These are phyloP conservation scores for Molossus molossus DNA, from an alignment of 2,797 vertebrate genomes.

Conservation along the genomic window DNA sequence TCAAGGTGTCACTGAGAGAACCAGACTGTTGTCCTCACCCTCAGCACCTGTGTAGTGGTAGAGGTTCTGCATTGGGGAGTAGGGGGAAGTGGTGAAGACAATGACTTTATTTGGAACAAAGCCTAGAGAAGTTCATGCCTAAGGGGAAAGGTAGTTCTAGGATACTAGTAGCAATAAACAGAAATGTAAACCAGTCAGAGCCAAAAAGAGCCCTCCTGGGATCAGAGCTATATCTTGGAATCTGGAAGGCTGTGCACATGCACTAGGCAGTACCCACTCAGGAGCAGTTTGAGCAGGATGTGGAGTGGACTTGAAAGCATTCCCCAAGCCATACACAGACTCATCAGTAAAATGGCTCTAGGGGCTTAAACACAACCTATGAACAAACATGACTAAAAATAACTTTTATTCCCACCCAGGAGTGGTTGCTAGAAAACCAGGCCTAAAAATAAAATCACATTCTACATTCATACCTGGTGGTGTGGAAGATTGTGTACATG, in stretches of 20 bases:
- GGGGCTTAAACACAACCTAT: background rate
- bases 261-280: background rate
- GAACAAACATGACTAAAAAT: background rate
- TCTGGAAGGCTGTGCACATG: background rate
- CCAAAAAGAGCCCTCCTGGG: background rate
- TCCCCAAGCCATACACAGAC: background rate
- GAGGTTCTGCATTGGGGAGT: background rate
- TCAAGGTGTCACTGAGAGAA: background rate
- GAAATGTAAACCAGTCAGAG: background rate
- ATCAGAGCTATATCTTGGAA: background rate
- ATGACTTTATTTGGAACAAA: background rate
- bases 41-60: background rate
- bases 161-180: background rate
- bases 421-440: background rate
- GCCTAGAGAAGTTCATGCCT: background rate
- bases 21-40: background rate
- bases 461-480: background rate
- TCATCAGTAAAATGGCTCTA: background rate
- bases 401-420: background rate
- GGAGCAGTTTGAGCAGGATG: background rate
- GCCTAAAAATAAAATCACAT: background rate
- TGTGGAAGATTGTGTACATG: background rate
- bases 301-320: background rate
- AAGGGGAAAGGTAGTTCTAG: background rate
- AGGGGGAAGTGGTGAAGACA: background rate